Evolutionary conservation across 1,140 invertebrate genomes (phyloP).

Genomic region (Leptonema lineaticorne): DNA sequence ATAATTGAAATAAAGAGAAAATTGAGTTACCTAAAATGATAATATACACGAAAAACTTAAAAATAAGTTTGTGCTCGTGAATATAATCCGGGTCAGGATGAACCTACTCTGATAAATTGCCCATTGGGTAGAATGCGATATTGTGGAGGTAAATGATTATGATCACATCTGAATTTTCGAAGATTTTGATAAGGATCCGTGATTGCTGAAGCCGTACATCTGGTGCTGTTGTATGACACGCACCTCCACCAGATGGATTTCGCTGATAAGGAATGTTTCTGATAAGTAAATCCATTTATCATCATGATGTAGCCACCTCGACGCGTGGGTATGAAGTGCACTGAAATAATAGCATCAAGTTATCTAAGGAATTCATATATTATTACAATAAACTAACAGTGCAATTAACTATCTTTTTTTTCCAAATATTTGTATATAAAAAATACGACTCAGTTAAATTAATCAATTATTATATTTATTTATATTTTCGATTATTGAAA

Average conservation of each 20-base stretch:
- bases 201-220: conserved; percentile 9
- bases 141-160: conserved; percentile 10
- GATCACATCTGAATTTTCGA: background rate
- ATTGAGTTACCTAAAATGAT: background rate
- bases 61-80: background rate
- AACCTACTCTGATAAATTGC: background rate
- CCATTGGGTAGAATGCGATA: background rate
- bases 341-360: conserved; percentile 11
- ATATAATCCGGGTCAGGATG: background rate
- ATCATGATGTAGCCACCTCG: background rate
- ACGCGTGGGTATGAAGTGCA: conserved; percentile 5
- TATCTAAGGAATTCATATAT: too few relatives aligned
- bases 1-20: background rate
- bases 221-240: background rate
- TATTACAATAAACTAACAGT: too few relatives aligned
- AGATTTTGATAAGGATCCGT: conserved; percentile 1
- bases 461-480: too few relatives aligned
- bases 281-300: conserved; percentile 4
- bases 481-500: too few relatives aligned
- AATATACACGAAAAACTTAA: background rate
- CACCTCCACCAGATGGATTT: conserved; percentile 20
- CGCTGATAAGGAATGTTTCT: conserved; percentile 5
- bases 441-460: too few relatives aligned
- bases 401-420: too few relatives aligned
- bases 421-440: too few relatives aligned